A percentile compares a stretch with the other conserved stretches of the same genome.
phyloP scores from a whole-genome alignment of 2,113 vertebrate genomes.

The Climacteris rufus region DNA sequence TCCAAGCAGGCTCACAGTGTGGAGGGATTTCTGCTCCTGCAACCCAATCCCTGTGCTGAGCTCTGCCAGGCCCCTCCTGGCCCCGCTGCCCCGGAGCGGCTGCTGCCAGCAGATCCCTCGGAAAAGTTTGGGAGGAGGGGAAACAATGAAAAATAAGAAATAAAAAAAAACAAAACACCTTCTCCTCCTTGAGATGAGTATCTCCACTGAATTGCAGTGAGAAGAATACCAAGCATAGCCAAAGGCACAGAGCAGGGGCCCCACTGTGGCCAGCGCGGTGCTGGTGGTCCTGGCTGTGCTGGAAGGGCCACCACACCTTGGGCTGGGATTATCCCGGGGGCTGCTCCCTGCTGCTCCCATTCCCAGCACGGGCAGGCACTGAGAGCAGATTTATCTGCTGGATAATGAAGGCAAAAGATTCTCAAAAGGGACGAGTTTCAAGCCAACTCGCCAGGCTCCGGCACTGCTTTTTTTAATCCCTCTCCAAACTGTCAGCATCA shows the following conservation, averaged over 20 bases:
- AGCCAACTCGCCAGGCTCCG: not conserved
- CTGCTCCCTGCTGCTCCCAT: not conserved
- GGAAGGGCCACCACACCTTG: not conserved
- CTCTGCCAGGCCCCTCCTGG: not conserved
- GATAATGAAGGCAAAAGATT: not conserved
- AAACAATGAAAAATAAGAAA: fast-evolving
- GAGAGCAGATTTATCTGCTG: conserved; percentile 33
- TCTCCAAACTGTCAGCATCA: not conserved
- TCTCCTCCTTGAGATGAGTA: not conserved
- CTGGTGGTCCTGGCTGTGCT: not conserved
- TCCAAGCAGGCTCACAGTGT: not conserved
- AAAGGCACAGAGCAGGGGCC: not conserved
- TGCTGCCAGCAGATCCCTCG: not conserved
- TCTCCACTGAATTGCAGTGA: not conserved
- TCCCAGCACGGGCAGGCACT: not conserved
- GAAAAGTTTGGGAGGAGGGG: not conserved
- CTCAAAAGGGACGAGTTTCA: not conserved
- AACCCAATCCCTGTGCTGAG: not conserved
- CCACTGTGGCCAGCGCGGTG: fast-evolving
- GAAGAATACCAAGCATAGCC: not conserved
- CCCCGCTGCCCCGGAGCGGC: not conserved
- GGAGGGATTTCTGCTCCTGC: conserved; percentile 3
- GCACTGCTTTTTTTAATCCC: not conserved
- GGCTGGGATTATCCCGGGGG: not conserved
- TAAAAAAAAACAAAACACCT: fast-evolving